Evolutionary conservation across 2,888 invertebrate genomes (phyloP), one percentile per base, ranked within the genome.

Genomic region (Melinaea marsaeus): DNA sequence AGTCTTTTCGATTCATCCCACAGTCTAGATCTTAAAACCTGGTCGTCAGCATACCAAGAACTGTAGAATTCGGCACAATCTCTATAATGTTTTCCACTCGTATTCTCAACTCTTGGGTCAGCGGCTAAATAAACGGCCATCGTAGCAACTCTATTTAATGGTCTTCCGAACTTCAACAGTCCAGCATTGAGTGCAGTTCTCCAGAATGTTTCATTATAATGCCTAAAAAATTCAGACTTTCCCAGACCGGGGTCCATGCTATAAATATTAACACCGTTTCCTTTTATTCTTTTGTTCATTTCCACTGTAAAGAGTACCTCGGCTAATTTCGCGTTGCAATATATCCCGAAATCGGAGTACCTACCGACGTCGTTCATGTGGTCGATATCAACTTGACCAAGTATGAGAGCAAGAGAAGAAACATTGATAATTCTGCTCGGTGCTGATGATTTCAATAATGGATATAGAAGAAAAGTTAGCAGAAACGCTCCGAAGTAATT

Each of bases 221-320:
- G 94, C 58, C 95, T 92, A 92, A 95, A 96, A 61, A 96, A 95
- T 37, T 94, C 94, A 0, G 95, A 94, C 77, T 94, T 94, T 56
- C 95, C 94, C 84, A 95, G 90, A 5, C 97, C 97, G 0, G 97
- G 97, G 86, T 97, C 97, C 74, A 97, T 90, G 72, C 95, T 96
- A 79, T 96, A 96, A 0, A 93, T 94, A 0, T 93, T 95, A 0
- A 96, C 94, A 11, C 93, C 93, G 37, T 93, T 78, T 0, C 76
- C 79, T 58, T 60, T 69, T 2, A 80, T 74, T 59, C 81, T 73
- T 57, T 74, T 80, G 5, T 79, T 74, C 83, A 86, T 84, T 78
- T 96, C 96, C 22, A 92, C 88, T 0, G 84, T 79, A 46, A 79
- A 84, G 1, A 88, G 58, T 0, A 84, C 69, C n/a, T 76, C 74